A percentile compares a stretch with the other conserved stretches of the same genome.
phyloP scores from a whole-genome alignment of 1,140 invertebrate species.

The Plutomurus gul region DNA sequence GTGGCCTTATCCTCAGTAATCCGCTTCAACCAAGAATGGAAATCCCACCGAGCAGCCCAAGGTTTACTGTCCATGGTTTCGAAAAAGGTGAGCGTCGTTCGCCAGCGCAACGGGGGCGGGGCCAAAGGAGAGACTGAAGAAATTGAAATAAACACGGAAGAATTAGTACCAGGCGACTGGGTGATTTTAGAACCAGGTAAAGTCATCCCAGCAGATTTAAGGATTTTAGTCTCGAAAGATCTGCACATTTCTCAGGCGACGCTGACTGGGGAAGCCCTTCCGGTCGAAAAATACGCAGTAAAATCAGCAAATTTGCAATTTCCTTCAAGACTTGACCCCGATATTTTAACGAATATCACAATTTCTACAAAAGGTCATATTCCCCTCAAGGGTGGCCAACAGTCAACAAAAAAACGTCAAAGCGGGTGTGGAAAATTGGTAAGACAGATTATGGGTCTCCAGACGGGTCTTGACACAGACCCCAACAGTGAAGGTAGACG shows the following conservation, averaged over 20 bases:
- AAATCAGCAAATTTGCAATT: neutral
- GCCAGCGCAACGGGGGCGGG: neutral
- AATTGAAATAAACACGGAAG: neutral
- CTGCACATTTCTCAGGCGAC: constrained; percentile 37
- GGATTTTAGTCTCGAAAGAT: constrained; percentile 14
- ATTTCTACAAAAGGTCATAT: too few relatives aligned
- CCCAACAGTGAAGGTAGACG: neutral
- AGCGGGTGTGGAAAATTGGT: neutral
- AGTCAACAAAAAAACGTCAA: too few relatives aligned
- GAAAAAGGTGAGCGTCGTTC: constrained; percentile 29
- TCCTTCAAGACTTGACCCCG: too few relatives aligned
- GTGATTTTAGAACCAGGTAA: constrained; percentile 12
- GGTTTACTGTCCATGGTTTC: neutral
- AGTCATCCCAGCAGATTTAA: constrained; percentile 33
- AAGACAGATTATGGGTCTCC: neutral
- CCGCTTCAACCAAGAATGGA: constrained; percentile 37
- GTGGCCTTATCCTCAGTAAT: constrained; percentile 20
- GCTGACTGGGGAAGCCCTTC: constrained; percentile 38
- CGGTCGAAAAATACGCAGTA: constrained; percentile 29
- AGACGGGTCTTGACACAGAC: neutral
- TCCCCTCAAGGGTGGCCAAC: too few relatives aligned
- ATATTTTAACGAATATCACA: too few relatives aligned
- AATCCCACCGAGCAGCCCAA: constrained; percentile 9
- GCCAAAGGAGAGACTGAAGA: neutral
- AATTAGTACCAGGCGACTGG: constrained; percentile 37